Percentiles rank a stretch among this genome's conserved stretches.
Evolutionary conservation across 64 coral and sea anemone genomes (phyloP).

Genomic region (Montipora capricornis): DNA sequence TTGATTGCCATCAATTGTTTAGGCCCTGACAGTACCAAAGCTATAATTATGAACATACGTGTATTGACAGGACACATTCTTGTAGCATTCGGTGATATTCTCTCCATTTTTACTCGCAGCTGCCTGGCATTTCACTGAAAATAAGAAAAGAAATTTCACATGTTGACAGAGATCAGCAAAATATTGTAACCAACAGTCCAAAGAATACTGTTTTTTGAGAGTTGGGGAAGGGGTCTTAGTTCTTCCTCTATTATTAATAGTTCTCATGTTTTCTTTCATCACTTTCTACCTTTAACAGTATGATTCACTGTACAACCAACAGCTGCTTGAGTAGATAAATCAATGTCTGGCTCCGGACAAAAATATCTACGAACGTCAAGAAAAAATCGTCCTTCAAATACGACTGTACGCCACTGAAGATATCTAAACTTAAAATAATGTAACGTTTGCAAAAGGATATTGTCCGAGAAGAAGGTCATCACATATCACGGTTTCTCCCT

Average conservation of each 20-base stretch:
- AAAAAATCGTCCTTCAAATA: not conserved
- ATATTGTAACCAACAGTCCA: too few relatives aligned
- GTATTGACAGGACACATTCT: constrained; percentile 73
- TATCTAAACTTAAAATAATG: not conserved
- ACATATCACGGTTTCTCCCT: constrained; percentile 29
- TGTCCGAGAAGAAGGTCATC: constrained; percentile 78
- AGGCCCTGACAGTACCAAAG: not conserved
- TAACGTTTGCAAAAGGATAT: constrained; percentile 74
- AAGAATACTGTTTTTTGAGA: too few relatives aligned
- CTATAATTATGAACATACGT: constrained; percentile 74
- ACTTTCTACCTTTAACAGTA: constrained; percentile 70
- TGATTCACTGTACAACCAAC: constrained; percentile 80
- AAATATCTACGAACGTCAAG: constrained; percentile 82
- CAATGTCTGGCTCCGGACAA: constrained; percentile 80
- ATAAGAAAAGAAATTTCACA: not conserved
- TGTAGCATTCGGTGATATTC: constrained; percentile 64
- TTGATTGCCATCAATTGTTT: not conserved
- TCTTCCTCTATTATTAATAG: too few relatives aligned
- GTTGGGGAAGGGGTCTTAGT: too few relatives aligned
- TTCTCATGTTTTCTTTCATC: not conserved
- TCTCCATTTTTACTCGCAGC: constrained; percentile 33
- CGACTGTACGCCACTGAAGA: not conserved
- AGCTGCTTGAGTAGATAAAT: constrained; percentile 81
- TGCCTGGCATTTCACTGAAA: constrained; percentile 79
- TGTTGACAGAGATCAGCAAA: not conserved